Evolutionary conservation across 2,888 invertebrate species (phyloP), one percentile per base, ranked within the genome.

Genomic region (Leptinotarsa peninsularis): DNA sequence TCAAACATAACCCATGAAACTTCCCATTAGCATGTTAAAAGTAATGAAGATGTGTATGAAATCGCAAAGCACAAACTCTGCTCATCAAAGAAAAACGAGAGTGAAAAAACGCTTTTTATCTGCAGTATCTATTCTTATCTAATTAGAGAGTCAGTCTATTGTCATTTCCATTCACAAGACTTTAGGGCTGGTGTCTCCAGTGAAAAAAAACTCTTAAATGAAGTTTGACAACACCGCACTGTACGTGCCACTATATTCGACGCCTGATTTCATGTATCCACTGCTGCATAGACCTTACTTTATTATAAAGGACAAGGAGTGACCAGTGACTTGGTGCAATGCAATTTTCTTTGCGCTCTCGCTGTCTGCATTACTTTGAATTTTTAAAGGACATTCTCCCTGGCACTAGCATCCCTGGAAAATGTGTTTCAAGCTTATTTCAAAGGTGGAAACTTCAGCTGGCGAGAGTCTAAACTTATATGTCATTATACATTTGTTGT

Each of bases 251-350:
- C 58, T 49, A 49, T 18, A 49, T 70, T 58, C 58, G 63, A 27
- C 21, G 69, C 58, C 69, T 43, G 69, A 70, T 70, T 70, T 56
- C 72, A 75, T 73, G 73, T 76, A 72, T 76, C 76, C 67, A 71
- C 63, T 73, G 72, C 71, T 54, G 76, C 67, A 71, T 72, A 72
- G 76, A 73, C 72, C 70, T 77, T 73, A 76, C 73, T 79, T 79
- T 79, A 76, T 79, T 79, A 79, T 76, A 78, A 75, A 72, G 52
- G 72, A 75, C 74, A 66, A 70, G 74, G 58, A 76, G 71, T 76
- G 73, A 67, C 73, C 75, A 69, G 27, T 54, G 71, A 66, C 50
- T 71, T 63, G 52, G 72, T 56, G 74, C 77, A 74, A 76, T 76
- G 70, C 67, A 73, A 76, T 77, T 77, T 79, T 71, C 76, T 75